These are phyloP conservation scores for Harlomillsia oculata DNA, from an alignment of 1,140 invertebrate species.

Conservation along the genomic window DNA sequence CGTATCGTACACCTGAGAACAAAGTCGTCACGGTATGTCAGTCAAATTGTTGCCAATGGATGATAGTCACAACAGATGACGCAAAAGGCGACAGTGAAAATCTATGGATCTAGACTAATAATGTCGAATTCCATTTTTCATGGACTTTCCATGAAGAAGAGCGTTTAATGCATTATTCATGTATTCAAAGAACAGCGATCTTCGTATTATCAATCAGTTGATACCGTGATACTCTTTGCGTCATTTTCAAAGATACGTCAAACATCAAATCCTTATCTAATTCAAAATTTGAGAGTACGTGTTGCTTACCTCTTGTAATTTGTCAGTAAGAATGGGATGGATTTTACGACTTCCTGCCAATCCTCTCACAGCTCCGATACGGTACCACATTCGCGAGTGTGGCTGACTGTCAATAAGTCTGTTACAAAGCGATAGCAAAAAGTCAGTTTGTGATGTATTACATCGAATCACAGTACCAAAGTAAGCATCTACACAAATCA, in stretches of 20 bases:
- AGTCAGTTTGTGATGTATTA: too few species aligned
- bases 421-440: not conserved
- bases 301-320: conserved; percentile 40
- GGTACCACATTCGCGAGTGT: conserved; percentile 51
- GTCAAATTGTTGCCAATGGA: too few species aligned
- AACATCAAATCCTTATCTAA: too few species aligned
- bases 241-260: not conserved
- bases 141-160: too few species aligned
- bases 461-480: not conserved
- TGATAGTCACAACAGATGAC: too few species aligned
- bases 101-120: too few species aligned
- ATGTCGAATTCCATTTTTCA: too few species aligned
- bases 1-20: conserved; percentile 43
- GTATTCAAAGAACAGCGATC: too few species aligned
- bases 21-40: too few species aligned
- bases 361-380: conserved; percentile 50
- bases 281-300: too few species aligned
- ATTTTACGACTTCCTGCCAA: conserved; percentile 48
- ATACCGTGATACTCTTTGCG: not conserved
- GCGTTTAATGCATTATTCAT: too few species aligned
- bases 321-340: conserved; percentile 40
- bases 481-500: not conserved
- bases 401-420: conserved; percentile 47
- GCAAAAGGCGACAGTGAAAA: too few species aligned
- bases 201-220: not conserved